Evolutionary conservation across 2,797 vertebrate species (phyloP).

Genomic region (Acanthis flammea): DNA sequence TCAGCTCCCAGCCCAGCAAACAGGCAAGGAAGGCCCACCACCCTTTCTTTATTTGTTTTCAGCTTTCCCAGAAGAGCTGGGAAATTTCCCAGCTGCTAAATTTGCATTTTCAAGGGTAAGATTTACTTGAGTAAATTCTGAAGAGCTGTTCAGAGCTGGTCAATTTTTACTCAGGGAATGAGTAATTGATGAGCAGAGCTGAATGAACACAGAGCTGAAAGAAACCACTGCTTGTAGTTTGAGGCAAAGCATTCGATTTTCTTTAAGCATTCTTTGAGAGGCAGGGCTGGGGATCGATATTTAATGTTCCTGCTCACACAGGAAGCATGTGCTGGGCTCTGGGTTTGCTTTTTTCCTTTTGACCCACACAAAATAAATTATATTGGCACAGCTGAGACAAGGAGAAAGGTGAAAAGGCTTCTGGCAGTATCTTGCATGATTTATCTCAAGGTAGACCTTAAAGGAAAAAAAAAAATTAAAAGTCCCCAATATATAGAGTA

Average conservation of each 20-base stretch:
- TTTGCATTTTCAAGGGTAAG: not conserved
- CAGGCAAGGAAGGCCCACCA: rapidly evolving
- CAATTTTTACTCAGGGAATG: not conserved
- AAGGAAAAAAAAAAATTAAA: not conserved
- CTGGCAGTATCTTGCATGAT: not conserved
- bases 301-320: not conserved
- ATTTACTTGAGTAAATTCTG: not conserved
- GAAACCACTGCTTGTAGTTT: not conserved
- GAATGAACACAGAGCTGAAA: not conserved
- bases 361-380: not conserved
- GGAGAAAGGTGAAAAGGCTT: not conserved
- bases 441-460: not conserved
- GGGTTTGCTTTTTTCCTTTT: not conserved
- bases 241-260: not conserved
- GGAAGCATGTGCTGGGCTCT: not conserved
- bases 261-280: not conserved
- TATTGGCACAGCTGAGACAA: not conserved
- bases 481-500: not conserved
- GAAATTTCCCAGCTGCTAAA: not conserved
- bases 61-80: not conserved
- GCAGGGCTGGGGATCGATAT: not conserved
- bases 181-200: not conserved
- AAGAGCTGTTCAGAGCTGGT: not conserved
- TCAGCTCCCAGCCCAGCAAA: not conserved
- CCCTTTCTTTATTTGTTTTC: not conserved